Base-by-base conservation (phyloP, 2,113 vertebrate genomes). In the Mesocricetus auratus region DNA sequence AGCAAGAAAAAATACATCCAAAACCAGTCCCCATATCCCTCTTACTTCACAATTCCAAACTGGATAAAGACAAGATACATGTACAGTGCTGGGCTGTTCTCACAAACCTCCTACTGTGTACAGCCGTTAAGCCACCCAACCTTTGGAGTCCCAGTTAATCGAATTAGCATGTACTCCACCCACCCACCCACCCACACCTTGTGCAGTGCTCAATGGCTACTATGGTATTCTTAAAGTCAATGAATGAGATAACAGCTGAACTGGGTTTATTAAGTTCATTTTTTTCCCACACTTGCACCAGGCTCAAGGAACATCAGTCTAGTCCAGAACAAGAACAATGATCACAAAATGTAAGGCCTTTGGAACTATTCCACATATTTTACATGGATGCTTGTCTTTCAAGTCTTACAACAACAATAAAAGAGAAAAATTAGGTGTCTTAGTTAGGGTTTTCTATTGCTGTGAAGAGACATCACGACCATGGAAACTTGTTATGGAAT, bases 201-300 rank as follows among this genome's bases (percentile, higher is more conserved):
- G 4, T 36, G 19, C 47, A 1, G 24, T 62, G 45, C 6, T 53
- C 92, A 13, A 42, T 78, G 3, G 47, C 1, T 16, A 90, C 45
- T 31, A 33, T 4, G 17, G 17, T 22, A 21, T 47, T 47, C 66
- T 33, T 87, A 68, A 64, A 64, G 66, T 71, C 29, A 66, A 60
- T 73, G 66, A 81, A 83, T 21, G 19, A 24, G 69, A 29, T 15
- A 39, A 31, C 3, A 87, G 29, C 39, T 82, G 74, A 92, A 17
- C 71, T 90, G 85, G 73, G 16, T 89, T 62, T 91, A 66, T 16
- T 68, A 77, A 60, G 82, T 77, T 82, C 89, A 26, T 71, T n/a
- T 45, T n/a, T 45, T 39, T 6, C 31, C 82, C 16, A 66, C 21
- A 24, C 10, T 4, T 83, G n/a, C 11, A 29, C 17, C 29, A 92